These are phyloP conservation scores for Ispidina picta DNA, from an alignment of 2,797 vertebrate genomes.

Conservation along the genomic window DNA sequence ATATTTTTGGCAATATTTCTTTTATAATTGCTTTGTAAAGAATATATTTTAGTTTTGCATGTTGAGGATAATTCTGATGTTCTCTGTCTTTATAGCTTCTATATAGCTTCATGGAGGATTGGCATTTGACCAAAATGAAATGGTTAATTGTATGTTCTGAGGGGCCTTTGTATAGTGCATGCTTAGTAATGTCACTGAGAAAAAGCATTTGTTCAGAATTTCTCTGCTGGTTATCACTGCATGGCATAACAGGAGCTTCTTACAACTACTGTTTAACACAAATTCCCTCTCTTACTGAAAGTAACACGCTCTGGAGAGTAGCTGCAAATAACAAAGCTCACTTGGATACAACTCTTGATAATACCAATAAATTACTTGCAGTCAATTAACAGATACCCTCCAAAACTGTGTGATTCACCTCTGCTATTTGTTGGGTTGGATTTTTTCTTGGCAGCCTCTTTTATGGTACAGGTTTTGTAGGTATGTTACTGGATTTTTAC, in stretches of 20 bases:
- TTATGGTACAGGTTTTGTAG: not conserved
- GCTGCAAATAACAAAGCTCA: not conserved
- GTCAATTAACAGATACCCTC: accelerated
- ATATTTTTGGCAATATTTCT: not conserved
- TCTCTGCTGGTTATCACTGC: not conserved
- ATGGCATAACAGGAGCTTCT: not conserved
- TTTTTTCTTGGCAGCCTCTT: not conserved
- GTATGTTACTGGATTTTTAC: not conserved
- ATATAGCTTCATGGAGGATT: not conserved
- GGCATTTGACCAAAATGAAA: not conserved
- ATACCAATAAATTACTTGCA: not conserved
- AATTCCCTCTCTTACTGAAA: not conserved
- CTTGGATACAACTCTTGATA: not conserved
- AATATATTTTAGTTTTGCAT: not conserved
- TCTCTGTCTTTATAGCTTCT: not conserved
- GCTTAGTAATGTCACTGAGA: not conserved
- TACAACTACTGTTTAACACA: not conserved
- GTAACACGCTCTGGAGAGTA: not conserved
- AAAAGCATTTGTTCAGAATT: not conserved
- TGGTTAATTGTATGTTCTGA: not conserved
- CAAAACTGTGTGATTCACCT: accelerated
- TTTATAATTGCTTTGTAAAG: not conserved
- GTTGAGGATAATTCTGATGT: not conserved
- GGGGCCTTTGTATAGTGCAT: not conserved
- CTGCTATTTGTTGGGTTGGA: not conserved